A percentile compares a stretch with the other conserved stretches of the same genome.
phyloP scores from a whole-genome alignment of 1,140 invertebrate species.

The Semibalanus balanoides region DNA sequence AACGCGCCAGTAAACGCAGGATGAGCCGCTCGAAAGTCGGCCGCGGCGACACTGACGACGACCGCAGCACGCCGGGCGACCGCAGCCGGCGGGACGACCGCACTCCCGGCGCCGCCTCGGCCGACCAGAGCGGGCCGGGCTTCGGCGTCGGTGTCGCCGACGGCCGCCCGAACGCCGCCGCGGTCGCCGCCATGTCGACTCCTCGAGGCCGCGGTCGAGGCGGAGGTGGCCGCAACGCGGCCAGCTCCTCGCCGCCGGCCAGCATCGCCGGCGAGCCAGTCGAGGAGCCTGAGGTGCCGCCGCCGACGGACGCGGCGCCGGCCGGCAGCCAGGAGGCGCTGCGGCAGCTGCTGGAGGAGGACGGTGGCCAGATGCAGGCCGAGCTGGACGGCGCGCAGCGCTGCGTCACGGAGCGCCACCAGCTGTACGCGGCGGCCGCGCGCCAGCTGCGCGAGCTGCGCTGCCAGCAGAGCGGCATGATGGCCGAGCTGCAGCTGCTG shows the following conservation, averaged over 20 bases:
- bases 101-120: no score
- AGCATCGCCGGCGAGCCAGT: not conserved
- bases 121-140: not conserved
- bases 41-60: not conserved
- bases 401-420: not conserved
- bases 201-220: no score
- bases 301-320: not conserved
- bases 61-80: not conserved
- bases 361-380: not conserved
- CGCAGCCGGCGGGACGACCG: not conserved
- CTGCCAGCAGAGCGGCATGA: not conserved
- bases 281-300: not conserved
- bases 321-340: not conserved
- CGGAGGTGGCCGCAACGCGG: no score
- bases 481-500: not conserved
- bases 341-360: not conserved
- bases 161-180: no score
- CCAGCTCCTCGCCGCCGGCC: not conserved
- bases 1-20: not conserved
- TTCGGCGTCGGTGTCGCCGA: not conserved
- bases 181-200: not conserved
- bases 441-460: not conserved
- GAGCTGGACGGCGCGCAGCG: not conserved
- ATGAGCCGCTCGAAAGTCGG: not conserved
- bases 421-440: not conserved